Evolutionary conservation across 2,797 vertebrate genomes (phyloP).

Genomic region (Platalea minor): DNA sequence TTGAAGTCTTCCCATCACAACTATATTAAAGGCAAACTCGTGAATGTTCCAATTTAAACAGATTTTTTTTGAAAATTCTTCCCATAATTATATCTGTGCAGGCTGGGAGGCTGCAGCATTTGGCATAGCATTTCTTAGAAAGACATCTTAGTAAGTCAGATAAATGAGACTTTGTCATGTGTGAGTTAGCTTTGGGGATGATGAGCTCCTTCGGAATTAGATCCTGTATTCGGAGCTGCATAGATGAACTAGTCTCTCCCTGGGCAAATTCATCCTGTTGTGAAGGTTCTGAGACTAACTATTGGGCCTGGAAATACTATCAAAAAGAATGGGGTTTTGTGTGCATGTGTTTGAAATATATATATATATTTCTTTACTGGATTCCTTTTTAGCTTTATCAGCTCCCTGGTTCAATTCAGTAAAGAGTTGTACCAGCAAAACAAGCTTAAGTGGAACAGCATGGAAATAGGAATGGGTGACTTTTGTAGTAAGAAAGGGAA

Average conservation of each 20-base stretch:
- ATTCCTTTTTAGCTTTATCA: background rate
- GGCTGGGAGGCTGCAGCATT: background rate
- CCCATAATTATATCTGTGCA: background rate
- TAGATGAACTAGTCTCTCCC: background rate
- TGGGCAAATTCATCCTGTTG: background rate
- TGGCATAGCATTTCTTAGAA: background rate
- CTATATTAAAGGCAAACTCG: background rate
- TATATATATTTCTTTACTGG: background rate
- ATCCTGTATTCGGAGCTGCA: background rate
- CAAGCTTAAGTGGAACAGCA: background rate
- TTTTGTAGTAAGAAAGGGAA: background rate
- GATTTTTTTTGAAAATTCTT: background rate
- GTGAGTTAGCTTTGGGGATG: background rate
- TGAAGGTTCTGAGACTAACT: background rate
- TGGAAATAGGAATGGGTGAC: background rate
- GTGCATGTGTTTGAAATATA: background rate
- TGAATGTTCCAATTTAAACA: background rate
- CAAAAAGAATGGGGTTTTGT: background rate
- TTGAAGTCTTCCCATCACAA: background rate
- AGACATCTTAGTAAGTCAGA: background rate
- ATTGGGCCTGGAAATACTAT: background rate
- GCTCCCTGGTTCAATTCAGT: background rate
- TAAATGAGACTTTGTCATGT: background rate
- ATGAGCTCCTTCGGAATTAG: background rate
- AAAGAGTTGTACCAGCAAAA: background rate